Conservation (phyloP, 2,888 invertebrate genomes). For the Cosmopolites sordidus region DNA sequence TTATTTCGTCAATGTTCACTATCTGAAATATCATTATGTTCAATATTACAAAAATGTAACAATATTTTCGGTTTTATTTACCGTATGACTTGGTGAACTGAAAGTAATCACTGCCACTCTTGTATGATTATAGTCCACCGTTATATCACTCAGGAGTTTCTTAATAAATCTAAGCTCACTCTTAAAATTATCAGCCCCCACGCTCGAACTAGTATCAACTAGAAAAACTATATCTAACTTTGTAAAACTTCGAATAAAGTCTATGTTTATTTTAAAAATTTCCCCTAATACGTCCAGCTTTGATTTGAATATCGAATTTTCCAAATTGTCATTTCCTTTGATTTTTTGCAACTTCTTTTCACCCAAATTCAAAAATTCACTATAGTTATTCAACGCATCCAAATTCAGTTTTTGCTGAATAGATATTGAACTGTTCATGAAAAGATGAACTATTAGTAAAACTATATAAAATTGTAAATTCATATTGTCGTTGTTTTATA, state of each 20-base stretch:
- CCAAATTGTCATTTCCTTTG: slow-evolving; percentile 32
- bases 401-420: slow-evolving; percentile 32
- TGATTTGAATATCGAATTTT: slow-evolving; percentile 48
- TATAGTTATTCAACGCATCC: slow-evolving; percentile 38
- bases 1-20: slow-evolving; percentile 58
- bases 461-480: too few species aligned
- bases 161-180: slow-evolving; percentile 65
- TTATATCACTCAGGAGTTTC: slow-evolving; percentile 62
- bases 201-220: slow-evolving; percentile 66
- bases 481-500: too few species aligned
- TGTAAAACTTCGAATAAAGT: slow-evolving; percentile 46
- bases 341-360: slow-evolving; percentile 41
- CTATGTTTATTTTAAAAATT: slow-evolving; percentile 54
- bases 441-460: too few species aligned
- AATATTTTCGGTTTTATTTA: slow-evolving; percentile 37
- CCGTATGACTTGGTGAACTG: slow-evolving; percentile 56
- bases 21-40: slow-evolving; percentile 24
- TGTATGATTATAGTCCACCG: slow-evolving; percentile 59
- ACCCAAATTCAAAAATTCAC: slow-evolving; percentile 45
- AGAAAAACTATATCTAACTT: slow-evolving; percentile 61
- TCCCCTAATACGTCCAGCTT: slow-evolving; percentile 55
- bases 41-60: background rate
- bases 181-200: slow-evolving; percentile 61
- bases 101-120: slow-evolving; percentile 63
- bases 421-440: too few species aligned